Evolutionary conservation across 2,113 vertebrate genomes (phyloP).

Genomic region (Corvus cornix): DNA sequence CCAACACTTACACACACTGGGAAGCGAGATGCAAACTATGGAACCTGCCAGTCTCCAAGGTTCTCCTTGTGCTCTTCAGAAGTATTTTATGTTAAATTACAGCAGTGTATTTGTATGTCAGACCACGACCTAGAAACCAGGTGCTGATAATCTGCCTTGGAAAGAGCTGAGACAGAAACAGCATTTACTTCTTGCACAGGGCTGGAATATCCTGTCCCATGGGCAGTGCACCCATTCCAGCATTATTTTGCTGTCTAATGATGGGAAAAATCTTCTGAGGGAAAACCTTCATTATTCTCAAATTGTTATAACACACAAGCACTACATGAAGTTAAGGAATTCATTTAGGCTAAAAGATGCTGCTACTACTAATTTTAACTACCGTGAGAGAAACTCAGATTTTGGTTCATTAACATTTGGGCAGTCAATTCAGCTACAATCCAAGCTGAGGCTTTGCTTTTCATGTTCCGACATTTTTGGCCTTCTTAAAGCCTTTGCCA

Average conservation of each 20-base stretch:
- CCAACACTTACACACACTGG: rapidly evolving
- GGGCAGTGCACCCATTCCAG: rapidly evolving
- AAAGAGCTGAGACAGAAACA: not conserved
- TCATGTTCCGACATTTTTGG: not conserved
- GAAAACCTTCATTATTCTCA: not conserved
- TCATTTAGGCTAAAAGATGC: not conserved
- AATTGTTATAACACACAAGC: not conserved
- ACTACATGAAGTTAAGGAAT: not conserved
- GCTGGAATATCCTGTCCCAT: rapidly evolving
- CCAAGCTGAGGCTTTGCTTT: not conserved
- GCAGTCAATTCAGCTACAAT: not conserved
- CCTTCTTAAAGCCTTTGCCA: not conserved
- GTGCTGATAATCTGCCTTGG: not conserved
- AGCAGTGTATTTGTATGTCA: not conserved
- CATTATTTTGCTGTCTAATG: not conserved
- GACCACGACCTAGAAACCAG: not conserved
- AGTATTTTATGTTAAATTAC: not conserved
- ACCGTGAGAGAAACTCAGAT: not conserved
- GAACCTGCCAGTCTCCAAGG: not conserved
- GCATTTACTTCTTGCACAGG: not conserved
- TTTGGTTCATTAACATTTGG: not conserved
- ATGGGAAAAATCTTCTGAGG: not conserved
- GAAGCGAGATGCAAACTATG: not conserved
- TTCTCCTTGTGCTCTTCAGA: not conserved
- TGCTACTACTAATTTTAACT: not conserved